Evolutionary conservation across 2,797 vertebrate genomes (phyloP), one percentile per base, ranked within the genome.

Genomic region (Botia almorhae): DNA sequence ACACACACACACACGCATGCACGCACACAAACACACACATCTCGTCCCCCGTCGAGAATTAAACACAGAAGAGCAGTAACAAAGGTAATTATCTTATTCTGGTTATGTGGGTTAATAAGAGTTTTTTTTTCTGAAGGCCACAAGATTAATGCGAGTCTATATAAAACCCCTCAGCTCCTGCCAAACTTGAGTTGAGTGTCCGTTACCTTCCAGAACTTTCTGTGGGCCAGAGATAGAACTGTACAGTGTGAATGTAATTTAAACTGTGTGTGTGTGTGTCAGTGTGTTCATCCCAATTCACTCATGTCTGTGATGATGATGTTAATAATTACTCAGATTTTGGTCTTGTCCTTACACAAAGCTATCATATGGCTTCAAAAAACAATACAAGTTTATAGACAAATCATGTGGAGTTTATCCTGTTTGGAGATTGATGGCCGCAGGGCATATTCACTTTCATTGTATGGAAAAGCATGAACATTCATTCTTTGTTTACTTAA

Each of bases 71-170:
- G 77, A 86, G 76, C 55, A 86, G 81, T 79, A 79, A 72, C 81
- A 86, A 86, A 86, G 83, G 83, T 86, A 86, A 86, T 86, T 86
- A 86, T 86, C 85, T 84, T 86, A 84, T 86, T 86, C 85, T 86
- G 83, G 85, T 82, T 86, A 86, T 86, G 81, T 86, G 85, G 85
- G 85, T 81, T 86, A 86, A 86, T 86, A 82, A 82, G 79, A 71
- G 67, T 16, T 73, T 65, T 79, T 74, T 78, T 65, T 75, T 69
- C 65, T 64, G 77, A 82, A 75, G 85, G 85, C 78, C 78, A 76
- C 71, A 69, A 80, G 83, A 86, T 86, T 86, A 86, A 86, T 86
- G 81, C 69, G 78, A 78, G 71, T 82, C 83, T 86, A 86, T 86
- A 84, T 84, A 81, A 84, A 86, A 83, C 81, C 50, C 55, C 80